Base-by-base conservation (phyloP, 53 echinoderm and acorn worm genomes). In the Actinopyga echinites region DNA sequence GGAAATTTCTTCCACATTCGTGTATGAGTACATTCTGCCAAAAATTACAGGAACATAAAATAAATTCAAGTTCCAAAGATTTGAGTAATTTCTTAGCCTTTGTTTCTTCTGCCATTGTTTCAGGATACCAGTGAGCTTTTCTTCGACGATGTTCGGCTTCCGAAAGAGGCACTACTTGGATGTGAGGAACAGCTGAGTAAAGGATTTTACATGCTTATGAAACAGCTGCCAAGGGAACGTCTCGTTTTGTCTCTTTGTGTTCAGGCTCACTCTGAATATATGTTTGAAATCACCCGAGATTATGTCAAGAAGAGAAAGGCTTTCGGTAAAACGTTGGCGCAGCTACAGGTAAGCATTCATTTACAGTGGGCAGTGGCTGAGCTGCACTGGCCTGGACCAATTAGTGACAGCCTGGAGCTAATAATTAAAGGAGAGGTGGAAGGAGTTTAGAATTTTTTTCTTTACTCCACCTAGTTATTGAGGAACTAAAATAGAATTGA, bases 61-160 rank as follows among this genome's bases (percentile, higher is more conserved):
- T n/a, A n/a, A n/a, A n/a, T n/a, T n/a, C n/a, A n/a, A n/a, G n/a
- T n/a, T n/a, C n/a, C n/a, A n/a, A n/a, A n/a, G n/a, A n/a, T n/a
- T n/a, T n/a, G n/a, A n/a, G n/a, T n/a, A n/a, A n/a, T n/a, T n/a
- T n/a, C n/a, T n/a, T 55, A 19, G 56, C 30, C 55, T 24, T 52
- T 25, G 4, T 15, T 57, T 52, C 9, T 0, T 80, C 64, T 33
- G 5, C n/a, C 0, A 12, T 43, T 24, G 57, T 57, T n/a, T 30
- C 56, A 90, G 90, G 90, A 90, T 38, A 43, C 75, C 32, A 44
- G 65, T 26, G 86, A 90, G 32, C 66, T 90, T 8, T 90, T 82
- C 49, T 90, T 90, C 37, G 82, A 90, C 29, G 90, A 90, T 82
- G 90, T 90, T 7, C 60, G 90, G 54, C 78, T 90, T 21, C 90